A percentile compares a stretch with the other conserved stretches of the same genome.
These are phyloP conservation scores for Atractosteus spatula DNA, from an alignment of 2,113 vertebrate genomes.

Conservation along the genomic window DNA sequence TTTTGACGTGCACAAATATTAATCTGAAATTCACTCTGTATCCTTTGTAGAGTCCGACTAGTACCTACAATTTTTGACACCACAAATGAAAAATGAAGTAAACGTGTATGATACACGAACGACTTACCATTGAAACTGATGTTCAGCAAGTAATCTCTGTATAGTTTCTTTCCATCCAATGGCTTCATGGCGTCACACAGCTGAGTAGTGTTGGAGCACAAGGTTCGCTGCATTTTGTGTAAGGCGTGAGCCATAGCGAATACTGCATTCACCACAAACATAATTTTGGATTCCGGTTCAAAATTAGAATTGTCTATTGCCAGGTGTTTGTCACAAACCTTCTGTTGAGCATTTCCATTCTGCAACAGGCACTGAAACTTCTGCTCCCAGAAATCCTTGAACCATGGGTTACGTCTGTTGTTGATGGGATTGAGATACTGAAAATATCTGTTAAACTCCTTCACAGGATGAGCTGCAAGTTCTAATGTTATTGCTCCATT, in stretches of 20 bases:
- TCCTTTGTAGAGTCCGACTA: too few relatives aligned
- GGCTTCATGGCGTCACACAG: constrained; percentile 91
- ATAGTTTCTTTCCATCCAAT: constrained; percentile 86
- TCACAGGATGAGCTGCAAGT: constrained; percentile 84
- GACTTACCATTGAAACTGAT: constrained; percentile 91
- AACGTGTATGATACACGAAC: background rate
- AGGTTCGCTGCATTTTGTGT: constrained; percentile 88
- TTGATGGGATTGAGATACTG: constrained; percentile 80
- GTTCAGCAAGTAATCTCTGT: constrained; percentile 92
- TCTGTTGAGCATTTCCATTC: constrained; percentile 55
- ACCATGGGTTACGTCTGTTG: constrained; percentile 94
- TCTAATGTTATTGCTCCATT: constrained; percentile 93
- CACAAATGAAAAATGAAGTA: too few relatives aligned
- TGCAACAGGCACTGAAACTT: constrained; percentile 89
- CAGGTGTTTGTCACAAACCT: constrained; percentile 77
- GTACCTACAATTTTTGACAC: too few relatives aligned
- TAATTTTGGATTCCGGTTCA: constrained; percentile 97
- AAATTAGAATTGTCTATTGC: constrained; percentile 83
- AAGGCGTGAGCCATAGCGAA: constrained; percentile 92
- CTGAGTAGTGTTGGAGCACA: constrained; percentile 89
- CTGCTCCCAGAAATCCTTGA: constrained; percentile 96
- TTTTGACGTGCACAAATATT: too few relatives aligned
- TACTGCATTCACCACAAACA: constrained; percentile 97
- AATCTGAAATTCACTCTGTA: too few relatives aligned
- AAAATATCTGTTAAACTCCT: constrained; percentile 90